These are phyloP conservation scores for Florisuga fusca DNA, from an alignment of 2,797 vertebrate genomes.

Conservation along the genomic window DNA sequence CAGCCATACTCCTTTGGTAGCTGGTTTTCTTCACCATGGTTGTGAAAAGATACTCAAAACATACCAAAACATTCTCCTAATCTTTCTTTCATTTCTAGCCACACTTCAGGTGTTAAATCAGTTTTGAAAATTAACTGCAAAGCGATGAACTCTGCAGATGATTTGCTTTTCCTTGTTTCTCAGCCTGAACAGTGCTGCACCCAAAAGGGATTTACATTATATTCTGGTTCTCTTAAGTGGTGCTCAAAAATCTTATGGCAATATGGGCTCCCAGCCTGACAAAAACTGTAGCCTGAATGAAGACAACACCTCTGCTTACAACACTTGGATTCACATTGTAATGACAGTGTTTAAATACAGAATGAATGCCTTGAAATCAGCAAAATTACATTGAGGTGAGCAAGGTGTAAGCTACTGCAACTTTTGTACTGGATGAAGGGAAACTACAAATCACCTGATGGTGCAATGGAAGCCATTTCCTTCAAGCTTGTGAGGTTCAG, in stretches of 20 bases:
- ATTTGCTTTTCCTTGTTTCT: neutral
- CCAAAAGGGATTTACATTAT: neutral
- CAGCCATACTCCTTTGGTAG: neutral
- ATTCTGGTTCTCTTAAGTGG: neutral
- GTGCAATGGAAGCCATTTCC: conserved; percentile 7
- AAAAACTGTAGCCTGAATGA: neutral
- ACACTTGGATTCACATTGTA: neutral
- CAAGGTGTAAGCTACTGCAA: neutral
- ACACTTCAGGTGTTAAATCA: neutral
- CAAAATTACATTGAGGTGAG: neutral
- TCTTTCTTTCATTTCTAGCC: neutral
- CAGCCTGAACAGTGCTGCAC: neutral
- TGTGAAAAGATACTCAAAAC: neutral
- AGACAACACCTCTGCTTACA: neutral
- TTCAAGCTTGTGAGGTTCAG: neutral
- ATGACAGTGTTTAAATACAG: neutral
- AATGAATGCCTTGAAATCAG: neutral
- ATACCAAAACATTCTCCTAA: neutral
- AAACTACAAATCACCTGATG: conserved; percentile 18
- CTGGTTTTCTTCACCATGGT: neutral
- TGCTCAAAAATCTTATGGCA: neutral
- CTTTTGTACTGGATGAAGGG: neutral
- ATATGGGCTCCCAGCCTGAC: neutral
- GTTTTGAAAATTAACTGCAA: neutral
- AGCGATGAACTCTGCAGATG: neutral